A percentile compares a stretch with the other conserved stretches of the same genome.
These are phyloP conservation scores for Choristoneura rosaceana DNA, from an alignment of 2,888 invertebrate genomes.

Conservation along the genomic window DNA sequence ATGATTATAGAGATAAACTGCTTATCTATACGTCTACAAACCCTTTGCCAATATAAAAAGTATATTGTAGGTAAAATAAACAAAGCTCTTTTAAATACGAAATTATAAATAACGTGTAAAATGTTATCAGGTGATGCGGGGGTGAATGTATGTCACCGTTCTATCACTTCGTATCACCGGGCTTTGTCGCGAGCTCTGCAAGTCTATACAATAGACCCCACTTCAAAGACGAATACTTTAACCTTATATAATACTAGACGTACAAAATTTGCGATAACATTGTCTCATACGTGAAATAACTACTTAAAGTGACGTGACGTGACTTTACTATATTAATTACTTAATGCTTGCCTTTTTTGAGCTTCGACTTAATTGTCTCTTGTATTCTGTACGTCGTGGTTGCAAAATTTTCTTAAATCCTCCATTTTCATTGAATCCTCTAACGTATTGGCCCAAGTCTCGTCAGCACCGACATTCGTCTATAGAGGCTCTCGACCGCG, in stretches of 20 bases:
- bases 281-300: constrained; percentile 9
- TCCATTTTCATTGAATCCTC: constrained; percentile 15
- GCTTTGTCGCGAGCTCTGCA: constrained; percentile 66
- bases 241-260: constrained; percentile 47
- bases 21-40: too few species aligned
- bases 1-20: too few species aligned
- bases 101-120: constrained; percentile 13
- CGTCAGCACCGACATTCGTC: constrained; percentile 6
- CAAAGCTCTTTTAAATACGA: not conserved
- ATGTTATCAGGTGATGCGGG: constrained; percentile 10
- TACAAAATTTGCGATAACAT: constrained; percentile 31
- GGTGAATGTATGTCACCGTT: constrained; percentile 38
- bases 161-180: constrained; percentile 49
- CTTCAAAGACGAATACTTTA: constrained; percentile 50
- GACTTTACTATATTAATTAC: not conserved
- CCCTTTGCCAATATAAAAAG: not conserved
- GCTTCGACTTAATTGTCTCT: not conserved
- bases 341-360: not conserved
- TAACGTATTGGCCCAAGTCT: not conserved
- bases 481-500: constrained; percentile 34
- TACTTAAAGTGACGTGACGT: not conserved
- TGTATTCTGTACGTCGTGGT: constrained; percentile 1
- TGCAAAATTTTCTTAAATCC: constrained; percentile 8
- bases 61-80: not conserved
- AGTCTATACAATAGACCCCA: constrained; percentile 67